A percentile compares a stretch with the other conserved stretches of the same genome.
phyloP scores from a whole-genome alignment of 1,140 invertebrate genomes.

The Macrocentrus cingulum region DNA sequence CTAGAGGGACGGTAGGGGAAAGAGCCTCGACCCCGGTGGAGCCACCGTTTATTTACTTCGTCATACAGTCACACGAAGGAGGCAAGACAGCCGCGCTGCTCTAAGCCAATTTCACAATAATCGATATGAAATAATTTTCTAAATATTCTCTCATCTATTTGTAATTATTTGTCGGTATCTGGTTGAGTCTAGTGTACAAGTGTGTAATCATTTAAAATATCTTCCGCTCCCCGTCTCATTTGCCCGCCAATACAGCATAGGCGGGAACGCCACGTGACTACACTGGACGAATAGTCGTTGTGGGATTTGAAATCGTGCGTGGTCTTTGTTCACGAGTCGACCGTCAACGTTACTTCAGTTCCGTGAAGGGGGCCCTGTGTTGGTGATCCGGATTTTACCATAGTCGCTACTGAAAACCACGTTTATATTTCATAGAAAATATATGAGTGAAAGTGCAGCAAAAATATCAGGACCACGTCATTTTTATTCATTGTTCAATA shows the following conservation, averaged over 20 bases:
- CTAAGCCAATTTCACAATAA: not conserved
- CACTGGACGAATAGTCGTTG: slow-evolving; percentile 38
- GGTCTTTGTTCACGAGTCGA: slow-evolving; percentile 56
- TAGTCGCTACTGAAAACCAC: slow-evolving; percentile 44
- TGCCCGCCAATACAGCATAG: slow-evolving; percentile 29
- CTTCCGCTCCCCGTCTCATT: slow-evolving; percentile 28
- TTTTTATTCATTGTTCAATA: slow-evolving; percentile 30
- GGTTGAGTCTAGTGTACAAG: not conserved
- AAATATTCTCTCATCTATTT: slow-evolving; percentile 11
- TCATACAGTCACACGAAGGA: slow-evolving; percentile 8
- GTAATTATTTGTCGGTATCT: not conserved
- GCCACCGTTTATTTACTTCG: slow-evolving; percentile 20
- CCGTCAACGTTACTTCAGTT: slow-evolving; percentile 56
- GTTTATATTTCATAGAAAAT: slow-evolving; percentile 38
- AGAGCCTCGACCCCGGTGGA: slow-evolving; percentile 10
- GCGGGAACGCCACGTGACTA: slow-evolving; percentile 44
- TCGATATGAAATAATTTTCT: not conserved
- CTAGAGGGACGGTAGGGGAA: slow-evolving; percentile 38
- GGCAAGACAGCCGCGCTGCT: slow-evolving; percentile 7
- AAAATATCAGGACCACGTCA: slow-evolving; percentile 24
- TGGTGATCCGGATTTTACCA: slow-evolving; percentile 53
- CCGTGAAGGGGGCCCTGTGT: slow-evolving; percentile 56
- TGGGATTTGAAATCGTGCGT: slow-evolving; percentile 59
- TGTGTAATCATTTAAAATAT: slow-evolving; percentile 36
- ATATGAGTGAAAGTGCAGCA: slow-evolving; percentile 47